Base-by-base conservation (phyloP, 2,888 invertebrate genomes). In the Aproaerema taeniolella region DNA sequence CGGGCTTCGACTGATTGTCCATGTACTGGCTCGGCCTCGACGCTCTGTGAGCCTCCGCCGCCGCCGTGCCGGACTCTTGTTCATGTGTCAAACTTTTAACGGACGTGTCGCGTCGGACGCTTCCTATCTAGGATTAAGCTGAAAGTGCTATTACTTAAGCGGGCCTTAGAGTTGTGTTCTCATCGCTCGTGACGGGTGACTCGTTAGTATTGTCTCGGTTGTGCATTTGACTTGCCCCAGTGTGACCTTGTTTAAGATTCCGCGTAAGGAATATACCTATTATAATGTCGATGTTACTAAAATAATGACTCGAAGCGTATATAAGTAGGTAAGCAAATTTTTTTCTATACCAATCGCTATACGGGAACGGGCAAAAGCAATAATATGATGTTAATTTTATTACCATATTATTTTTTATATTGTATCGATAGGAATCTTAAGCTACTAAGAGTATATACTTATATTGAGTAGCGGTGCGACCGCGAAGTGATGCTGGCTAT, bases 311-410 rank as follows among this genome's bases (percentile, higher is more conserved):
- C 76, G 79, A 75, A 72, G 69, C 75, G 78, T 77, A 66, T 73
- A 63, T 75, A 73, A 67, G 71, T 83, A 80, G 81, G 72, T 83
- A 81, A 82, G 80, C 82, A 72, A 75, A 69, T 81, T 77, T 78
- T 71, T 80, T 81, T 85, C 81, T 83, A 82, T 86, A 86, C 86
- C 86, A 81, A 85, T 86, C 81, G 85, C 86, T 86, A 83, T 86
- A 86, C 86, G 86, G 86, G 86, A 86, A 85, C 86, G 86, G 86
- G 86, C 86, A 83, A 82, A 86, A 86, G 86, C 86, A 86, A 86
- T 86, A 86, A 86, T 86, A 86, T 85, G 82, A 86, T 79, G 82
- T 86, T 86, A 85, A 82, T 86, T 85, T 82, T 76, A 85, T 86
- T 86, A 86, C 86, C 86, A 86, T 86, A 85, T 86, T 85, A 85